Evolutionary conservation across 2,888 invertebrate genomes (phyloP), one percentile per base, ranked within the genome.

Genomic region (Volucella inanis): DNA sequence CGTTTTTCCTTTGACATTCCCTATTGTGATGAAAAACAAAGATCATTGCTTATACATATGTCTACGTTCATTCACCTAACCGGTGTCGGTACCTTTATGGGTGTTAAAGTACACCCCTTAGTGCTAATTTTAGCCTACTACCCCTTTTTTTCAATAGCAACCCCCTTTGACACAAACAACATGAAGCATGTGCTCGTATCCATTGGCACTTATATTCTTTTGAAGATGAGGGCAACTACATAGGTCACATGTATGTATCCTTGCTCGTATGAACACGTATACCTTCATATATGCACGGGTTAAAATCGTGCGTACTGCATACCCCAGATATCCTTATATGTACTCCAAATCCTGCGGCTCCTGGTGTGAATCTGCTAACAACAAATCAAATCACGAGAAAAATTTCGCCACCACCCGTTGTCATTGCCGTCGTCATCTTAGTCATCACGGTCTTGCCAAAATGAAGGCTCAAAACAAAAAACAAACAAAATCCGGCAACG

Each of bases 371-470:
- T 65, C 49, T 31, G 65, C 75, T 67, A 67, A 75, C 50, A 43
- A 65, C 65, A 67, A 75, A 75, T 65, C 75, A 75, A 75, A 65
- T 75, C 54, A 75, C 61, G 43, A 31, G 2, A 3, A 43, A 67
- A 65, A 67, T 67, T 43, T 43, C 67, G 14, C 43, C 43, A 31
- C 67, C 14, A 10, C 12, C 31, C 31, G 31, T 31, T 6, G 31
- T 31, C 4, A 22, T 22, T 22, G 22, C 4, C 22, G 22, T 22
- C 22, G 22, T 22, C 22, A 3, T 22, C 22, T 22, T 22, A 22
- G 22, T 22, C 22, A 4, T 22, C 22, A 22, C 22, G 31, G 31
- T 31, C n/a, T 31, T 6, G 31, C 31, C 31, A 31, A 31, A 14
- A 10, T 10, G 14, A 14, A 15, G 45, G 22, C 31, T n/a, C n/a